A percentile compares a stretch with the other conserved stretches of the same genome.
Conservation (phyloP, 2,797 vertebrate species). For the Typhlichthys eigenmanni region DNA sequence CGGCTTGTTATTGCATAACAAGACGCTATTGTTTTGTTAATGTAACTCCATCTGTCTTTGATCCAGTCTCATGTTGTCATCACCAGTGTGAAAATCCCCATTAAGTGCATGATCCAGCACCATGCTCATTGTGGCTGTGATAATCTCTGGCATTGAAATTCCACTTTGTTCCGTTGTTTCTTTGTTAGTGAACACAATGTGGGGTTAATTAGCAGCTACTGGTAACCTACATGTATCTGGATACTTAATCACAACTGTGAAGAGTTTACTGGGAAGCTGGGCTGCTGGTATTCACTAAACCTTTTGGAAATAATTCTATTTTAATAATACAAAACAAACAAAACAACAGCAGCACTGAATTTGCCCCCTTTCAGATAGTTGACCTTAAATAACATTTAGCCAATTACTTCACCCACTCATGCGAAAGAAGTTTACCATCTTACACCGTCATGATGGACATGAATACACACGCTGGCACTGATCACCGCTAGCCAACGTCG, state of each 20-base stretch:
- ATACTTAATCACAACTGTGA: conserved; percentile 79
- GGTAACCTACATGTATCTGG: conserved; percentile 77
- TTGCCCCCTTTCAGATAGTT: conserved; percentile 68
- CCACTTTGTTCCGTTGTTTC: conserved; percentile 86
- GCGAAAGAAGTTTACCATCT: conserved; percentile 23
- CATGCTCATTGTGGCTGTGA: conserved; percentile 80
- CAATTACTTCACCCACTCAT: conserved; percentile 54
- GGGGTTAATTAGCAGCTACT: conserved; percentile 86
- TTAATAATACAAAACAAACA: conserved; percentile 66
- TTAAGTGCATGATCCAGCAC: conserved; percentile 81
- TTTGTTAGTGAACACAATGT: conserved; percentile 81
- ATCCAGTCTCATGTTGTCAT: conserved; percentile 82
- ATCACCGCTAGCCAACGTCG: conserved; percentile 32
- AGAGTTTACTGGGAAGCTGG: conserved; percentile 68
- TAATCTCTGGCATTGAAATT: conserved; percentile 84
- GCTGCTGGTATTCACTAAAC: conserved; percentile 66
- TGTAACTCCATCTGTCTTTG: conserved; percentile 82
- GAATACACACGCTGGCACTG: conserved; percentile 12
- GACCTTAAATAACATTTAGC: conserved; percentile 32
- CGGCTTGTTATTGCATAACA: conserved; percentile 78
- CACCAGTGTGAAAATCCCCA: conserved; percentile 80
- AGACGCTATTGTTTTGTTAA: conserved; percentile 79
- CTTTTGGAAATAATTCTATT: conserved; percentile 59
- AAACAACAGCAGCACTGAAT: conserved; percentile 60
- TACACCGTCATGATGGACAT: not conserved